Evolutionary conservation across 1,140 invertebrate species (phyloP), one percentile per base, ranked within the genome.

Genomic region (Piezodorus guildinii): DNA sequence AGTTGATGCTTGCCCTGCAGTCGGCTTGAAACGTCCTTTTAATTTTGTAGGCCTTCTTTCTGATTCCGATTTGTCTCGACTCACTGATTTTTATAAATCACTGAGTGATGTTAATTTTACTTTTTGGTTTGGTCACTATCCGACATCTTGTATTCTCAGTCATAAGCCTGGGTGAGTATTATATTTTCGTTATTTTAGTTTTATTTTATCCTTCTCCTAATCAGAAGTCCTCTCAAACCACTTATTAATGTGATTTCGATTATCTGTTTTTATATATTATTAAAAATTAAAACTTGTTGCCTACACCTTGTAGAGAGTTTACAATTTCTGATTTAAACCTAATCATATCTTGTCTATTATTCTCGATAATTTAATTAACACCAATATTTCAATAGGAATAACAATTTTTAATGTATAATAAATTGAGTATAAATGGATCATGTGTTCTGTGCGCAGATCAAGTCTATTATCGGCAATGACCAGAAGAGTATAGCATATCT

Each of bases 101-200:
- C 39, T 59, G 30, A 27, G 27, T 23, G 46, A 65, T 43, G 63
- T 46, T 23, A 34, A 65, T 6, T 83, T 84, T 68, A 85, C 85
- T 16, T 77, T 93, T 65, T 90, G 86, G 82, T 96, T 95, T 80
- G 92, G 92, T 23, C 94, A 96, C 74, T 96, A 95, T 77, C 92
- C 94, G 15, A 93, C 91, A 2, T 94, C 92, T 6, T 86, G 87
- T 68, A 91, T 96, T 67, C 73, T 90, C 17, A 77, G 83, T 0
- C 77, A 85, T 19, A 74, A 79, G 60, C 23, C 63, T 21, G 49
- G 23, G 67, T 65, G 60, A 14, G 59, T 58, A 44, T 62, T 8
- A 30, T 30, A 8, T 30, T 30, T 30, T n/a, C n/a, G n/a, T n/a
- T n/a, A n/a, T n/a, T n/a, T n/a, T n/a, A n/a, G n/a, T n/a, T n/a